Conservation (phyloP, 2,888 invertebrate genomes). For the Lordiphosa andalusiaca region DNA sequence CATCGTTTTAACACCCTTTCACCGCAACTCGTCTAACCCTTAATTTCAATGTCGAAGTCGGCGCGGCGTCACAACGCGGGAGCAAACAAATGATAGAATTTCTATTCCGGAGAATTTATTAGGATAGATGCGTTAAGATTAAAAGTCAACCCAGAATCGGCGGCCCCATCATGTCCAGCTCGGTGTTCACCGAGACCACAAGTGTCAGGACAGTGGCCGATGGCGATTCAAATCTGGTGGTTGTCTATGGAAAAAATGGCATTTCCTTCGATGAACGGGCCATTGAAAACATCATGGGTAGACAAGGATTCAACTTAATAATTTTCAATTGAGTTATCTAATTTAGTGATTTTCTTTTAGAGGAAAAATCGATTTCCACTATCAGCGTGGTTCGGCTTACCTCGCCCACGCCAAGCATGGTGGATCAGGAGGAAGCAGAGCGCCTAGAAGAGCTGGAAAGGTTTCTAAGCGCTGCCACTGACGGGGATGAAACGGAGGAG, state of each 20-base stretch:
- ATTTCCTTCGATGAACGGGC: slow-evolving; percentile 90
- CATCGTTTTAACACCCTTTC: slow-evolving; percentile 8
- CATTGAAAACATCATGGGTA: slow-evolving; percentile 89
- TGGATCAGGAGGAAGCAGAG: slow-evolving; percentile 75
- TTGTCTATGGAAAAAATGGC: slow-evolving; percentile 93
- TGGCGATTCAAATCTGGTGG: slow-evolving; percentile 83
- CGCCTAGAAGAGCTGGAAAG: slow-evolving; percentile 58
- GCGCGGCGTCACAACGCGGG: slow-evolving; percentile 62
- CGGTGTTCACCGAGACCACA: slow-evolving; percentile 76
- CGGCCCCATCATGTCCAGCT: slow-evolving; percentile 75
- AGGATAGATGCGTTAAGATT: slow-evolving; percentile 8
- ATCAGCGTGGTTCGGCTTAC: slow-evolving; percentile 84
- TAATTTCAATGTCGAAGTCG: slow-evolving; percentile 33
- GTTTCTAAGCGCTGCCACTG: slow-evolving; percentile 44
- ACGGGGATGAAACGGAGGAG: slow-evolving; percentile 80
- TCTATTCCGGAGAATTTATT: background rate
- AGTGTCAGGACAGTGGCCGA: slow-evolving; percentile 52
- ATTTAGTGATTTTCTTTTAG: slow-evolving; percentile 49
- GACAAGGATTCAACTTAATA: slow-evolving; percentile 62
- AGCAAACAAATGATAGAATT: slow-evolving; percentile 37
- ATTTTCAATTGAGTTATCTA: background rate
- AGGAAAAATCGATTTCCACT: slow-evolving; percentile 82
- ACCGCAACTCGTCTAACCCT: slow-evolving; percentile 5
- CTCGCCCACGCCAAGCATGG: slow-evolving; percentile 80
- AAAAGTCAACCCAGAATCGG: slow-evolving; percentile 11